phyloP scores from a whole-genome alignment of 2,797 vertebrate genomes.

The Pterois miles region DNA sequence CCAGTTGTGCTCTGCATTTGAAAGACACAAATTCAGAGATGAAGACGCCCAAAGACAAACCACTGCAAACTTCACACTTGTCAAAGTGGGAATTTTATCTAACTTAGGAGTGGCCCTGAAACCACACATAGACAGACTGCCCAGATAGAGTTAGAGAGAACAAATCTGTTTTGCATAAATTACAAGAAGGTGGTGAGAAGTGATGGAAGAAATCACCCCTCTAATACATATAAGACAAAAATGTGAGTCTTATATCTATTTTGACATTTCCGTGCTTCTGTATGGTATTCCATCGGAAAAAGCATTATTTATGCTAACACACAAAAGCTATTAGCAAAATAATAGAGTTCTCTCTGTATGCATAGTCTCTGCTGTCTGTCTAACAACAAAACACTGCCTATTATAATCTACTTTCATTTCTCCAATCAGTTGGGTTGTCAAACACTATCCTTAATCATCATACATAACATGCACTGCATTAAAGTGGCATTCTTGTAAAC shows the following conservation, averaged over 20 bases:
- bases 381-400: conserved; percentile 53
- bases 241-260: conserved; percentile 1
- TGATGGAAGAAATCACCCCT: conserved; percentile 23
- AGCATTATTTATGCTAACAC: conserved; percentile 17
- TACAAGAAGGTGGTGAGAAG: conserved; percentile 38
- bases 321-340: conserved; percentile 41
- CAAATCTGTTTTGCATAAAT: conserved; percentile 68
- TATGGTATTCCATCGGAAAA: conserved; percentile 14
- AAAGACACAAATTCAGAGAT: conserved; percentile 20
- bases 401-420: conserved; percentile 65
- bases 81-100: conserved; percentile 50
- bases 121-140: conserved; percentile 49
- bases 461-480: conserved; percentile 69
- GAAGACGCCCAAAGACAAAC: conserved; percentile 50
- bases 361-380: conserved; percentile 37
- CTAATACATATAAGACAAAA: conserved; percentile 14
- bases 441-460: conserved; percentile 74
- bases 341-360: conserved; percentile 39
- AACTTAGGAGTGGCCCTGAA: conserved; percentile 49
- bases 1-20: conserved; percentile 22
- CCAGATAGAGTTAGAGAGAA: conserved; percentile 37
- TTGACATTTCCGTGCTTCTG: conserved; percentile 1
- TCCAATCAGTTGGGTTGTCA: conserved; percentile 72
- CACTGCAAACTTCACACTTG: conserved; percentile 41
- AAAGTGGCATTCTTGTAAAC: conserved; percentile 81